Evolutionary conservation across 2,797 vertebrate species (phyloP).

Genomic region (Amazona ochrocephala): DNA sequence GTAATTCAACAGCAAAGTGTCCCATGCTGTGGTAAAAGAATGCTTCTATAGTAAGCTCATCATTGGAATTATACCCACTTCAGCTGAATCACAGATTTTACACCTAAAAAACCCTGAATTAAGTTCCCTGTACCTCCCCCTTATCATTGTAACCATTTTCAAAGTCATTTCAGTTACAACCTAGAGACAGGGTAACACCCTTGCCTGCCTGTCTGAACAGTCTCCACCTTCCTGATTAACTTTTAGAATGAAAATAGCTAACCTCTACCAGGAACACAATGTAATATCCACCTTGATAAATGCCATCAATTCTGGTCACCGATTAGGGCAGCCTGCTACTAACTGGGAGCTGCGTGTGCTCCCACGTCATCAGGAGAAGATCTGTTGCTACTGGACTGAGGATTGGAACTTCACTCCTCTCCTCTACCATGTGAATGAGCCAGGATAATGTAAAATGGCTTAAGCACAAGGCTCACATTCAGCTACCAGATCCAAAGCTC

Average conservation of each 20-base stretch:
- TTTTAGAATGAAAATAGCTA: no score
- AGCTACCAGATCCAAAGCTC: neutral
- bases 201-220: neutral
- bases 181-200: neutral
- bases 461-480: neutral
- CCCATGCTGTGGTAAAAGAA: neutral
- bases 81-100: neutral
- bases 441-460: neutral
- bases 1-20: neutral
- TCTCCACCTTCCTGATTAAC: neutral
- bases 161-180: neutral
- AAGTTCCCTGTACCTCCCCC: neutral
- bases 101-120: neutral
- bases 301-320: neutral
- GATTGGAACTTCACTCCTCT: neutral
- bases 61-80: neutral
- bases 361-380: neutral
- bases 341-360: neutral
- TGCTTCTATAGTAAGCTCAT: neutral
- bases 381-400: neutral
- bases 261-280: neutral
- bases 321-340: neutral
- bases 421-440: neutral
- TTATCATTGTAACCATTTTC: neutral
- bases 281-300: neutral